phyloP scores from a whole-genome alignment of 2,113 vertebrate genomes.

The Chinchilla lanigera region DNA sequence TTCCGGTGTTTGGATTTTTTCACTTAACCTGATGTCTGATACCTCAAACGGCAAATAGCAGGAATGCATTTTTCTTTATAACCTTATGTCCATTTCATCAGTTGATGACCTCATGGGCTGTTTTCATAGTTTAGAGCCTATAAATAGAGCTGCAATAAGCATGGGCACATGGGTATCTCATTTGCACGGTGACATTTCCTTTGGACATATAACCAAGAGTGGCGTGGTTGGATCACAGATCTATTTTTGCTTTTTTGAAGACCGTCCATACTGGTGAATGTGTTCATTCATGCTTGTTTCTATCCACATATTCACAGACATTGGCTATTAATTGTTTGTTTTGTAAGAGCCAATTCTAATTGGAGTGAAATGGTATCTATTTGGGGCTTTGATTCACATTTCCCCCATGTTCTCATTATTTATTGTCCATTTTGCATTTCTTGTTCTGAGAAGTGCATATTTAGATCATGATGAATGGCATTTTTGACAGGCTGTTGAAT shows the following conservation, averaged over 20 bases:
- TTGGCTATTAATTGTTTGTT: neutral
- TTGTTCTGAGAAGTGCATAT: neutral
- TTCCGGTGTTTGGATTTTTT: neutral
- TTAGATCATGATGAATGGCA: neutral
- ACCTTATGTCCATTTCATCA: neutral
- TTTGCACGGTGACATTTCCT: neutral
- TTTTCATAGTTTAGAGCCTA: neutral
- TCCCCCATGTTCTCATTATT: neutral
- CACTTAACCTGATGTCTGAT: neutral
- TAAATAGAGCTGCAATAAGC: neutral
- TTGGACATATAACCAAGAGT: neutral
- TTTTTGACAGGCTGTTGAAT: too few relatives aligned
- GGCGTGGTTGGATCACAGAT: neutral
- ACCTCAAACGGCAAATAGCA: neutral
- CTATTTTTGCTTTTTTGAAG: neutral
- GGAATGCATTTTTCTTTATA: neutral
- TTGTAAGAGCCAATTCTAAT: neutral
- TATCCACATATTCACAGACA: neutral
- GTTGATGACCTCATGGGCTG: neutral
- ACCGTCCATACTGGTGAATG: neutral
- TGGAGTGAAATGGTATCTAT: neutral
- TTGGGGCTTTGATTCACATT: neutral
- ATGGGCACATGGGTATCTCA: neutral
- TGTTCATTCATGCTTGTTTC: neutral
- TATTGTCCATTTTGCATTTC: neutral